Evolutionary conservation across 2,888 invertebrate genomes (phyloP), one percentile per base, ranked within the genome.

Genomic region (Tridacna crocea): DNA sequence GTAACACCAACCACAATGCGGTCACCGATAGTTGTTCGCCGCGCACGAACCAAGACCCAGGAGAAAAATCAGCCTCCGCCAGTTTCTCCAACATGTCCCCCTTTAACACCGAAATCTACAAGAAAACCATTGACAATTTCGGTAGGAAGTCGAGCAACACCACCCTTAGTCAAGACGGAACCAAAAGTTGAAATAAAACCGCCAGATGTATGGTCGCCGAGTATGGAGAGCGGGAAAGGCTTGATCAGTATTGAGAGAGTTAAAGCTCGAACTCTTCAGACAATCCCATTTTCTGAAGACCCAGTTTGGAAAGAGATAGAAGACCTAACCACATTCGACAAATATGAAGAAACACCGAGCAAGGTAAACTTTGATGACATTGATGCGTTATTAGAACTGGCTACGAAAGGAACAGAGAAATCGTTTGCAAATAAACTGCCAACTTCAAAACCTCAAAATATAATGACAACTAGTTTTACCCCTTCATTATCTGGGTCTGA

Each of bases 241-340:
- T 84, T 90, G 46, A 89, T 92, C 12, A 92, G 92, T 76, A 91
- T 92, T 51, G 92, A 92, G 72, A 85, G 92, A 72, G 91, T 92
- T 26, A 92, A 90, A 73, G 91, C 92, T 13, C 83, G 92, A 58
- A 92, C 92, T 8, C 77, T 92, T 73, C 91, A 92, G 75, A 92
- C 92, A n/a, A 92, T 92, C 27, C 92, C 92, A 3, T 91, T 92
- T 78, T 91, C 92, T 13, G 92, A 92, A 68, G 92, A 92, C 65
- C 92, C 92, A 10, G 90, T 92, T 46, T 92, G 92, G 92, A 92
- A 92, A 78, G 91, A 92, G 80, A 92, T 92, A 15, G 92, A 91
- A 72, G 90, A 90, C 72, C 89, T 92, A 85, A 91, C 92, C 12
- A 89, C 86, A n/a, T 91, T 91, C 79, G 91, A 92, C 26, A 84